Evolutionary conservation across 2,797 vertebrate species (phyloP), one percentile per base, ranked within the genome.

Genomic region (Crenichthys baileyi): DNA sequence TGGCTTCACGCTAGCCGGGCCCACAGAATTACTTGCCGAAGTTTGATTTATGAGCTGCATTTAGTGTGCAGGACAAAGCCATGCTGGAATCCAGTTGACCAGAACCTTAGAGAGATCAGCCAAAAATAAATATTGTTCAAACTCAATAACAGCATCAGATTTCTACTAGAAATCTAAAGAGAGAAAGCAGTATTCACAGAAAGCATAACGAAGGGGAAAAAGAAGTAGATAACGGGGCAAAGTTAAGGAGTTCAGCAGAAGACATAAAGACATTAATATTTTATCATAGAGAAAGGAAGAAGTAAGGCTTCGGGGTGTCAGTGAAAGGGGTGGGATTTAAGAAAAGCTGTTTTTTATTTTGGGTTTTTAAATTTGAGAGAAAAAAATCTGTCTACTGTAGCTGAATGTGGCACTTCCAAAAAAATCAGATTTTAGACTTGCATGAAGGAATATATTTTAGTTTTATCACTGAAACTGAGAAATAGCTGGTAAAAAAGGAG

Each of bases 11-110:
- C 83, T 83, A 81, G 79, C 68, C 8, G 73, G 46, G 63, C 16
- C 72, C 85, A 60, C 74, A 22, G 55, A 85, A 83, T 75, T 46
- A 61, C 83, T 85, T 46, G 48, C 84, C 0, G 72, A 80, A 75
- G 15, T 88, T 91, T 93, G 92, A 93, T 93, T 92, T 93, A 92
- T 84, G 91, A 89, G 84, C 68, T 20, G 9, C n/a, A 63, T 84
- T 82, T 79, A 82, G 83, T 70, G 61, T 75, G 82, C 81, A 51
- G 87, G 78, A 91, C 75, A 16, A 65, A 82, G 84, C 70, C 50
- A 53, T 68, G 4, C 76, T 85, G 81, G 70, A 91, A 90, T 85
- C 74, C 79, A 76, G 79, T 22, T 76, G 84, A 90, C 79, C 84
- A 75, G 78, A 87, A 87, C 84, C 76, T 65, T 51, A 77, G 70